Conservation (phyloP, 1,140 invertebrate genomes). For the Pseudomyrmex dendroicus region DNA sequence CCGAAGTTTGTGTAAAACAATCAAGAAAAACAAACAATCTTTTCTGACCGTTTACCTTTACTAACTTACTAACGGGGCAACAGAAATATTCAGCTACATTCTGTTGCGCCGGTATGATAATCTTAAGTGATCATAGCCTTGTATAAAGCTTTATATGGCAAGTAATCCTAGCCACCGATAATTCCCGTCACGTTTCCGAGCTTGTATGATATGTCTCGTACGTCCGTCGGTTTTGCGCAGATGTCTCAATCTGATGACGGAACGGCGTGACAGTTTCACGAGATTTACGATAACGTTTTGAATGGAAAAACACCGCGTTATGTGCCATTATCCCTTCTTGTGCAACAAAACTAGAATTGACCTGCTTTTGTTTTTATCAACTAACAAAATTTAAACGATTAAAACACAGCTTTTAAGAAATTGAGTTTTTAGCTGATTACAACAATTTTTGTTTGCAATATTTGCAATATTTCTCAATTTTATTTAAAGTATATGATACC, state of each 20-base stretch:
- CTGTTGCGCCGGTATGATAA: slow-evolving; percentile 37
- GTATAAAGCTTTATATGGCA: slow-evolving; percentile 68
- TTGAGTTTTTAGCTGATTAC: neutral
- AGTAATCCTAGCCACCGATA: slow-evolving; percentile 62
- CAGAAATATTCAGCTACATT: slow-evolving; percentile 56
- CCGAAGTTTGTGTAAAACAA: neutral
- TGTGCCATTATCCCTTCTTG: neutral
- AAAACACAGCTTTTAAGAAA: neutral
- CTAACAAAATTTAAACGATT: neutral
- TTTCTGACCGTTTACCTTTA: slow-evolving; percentile 26
- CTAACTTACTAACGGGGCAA: slow-evolving; percentile 50
- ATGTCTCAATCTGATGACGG: slow-evolving; percentile 80
- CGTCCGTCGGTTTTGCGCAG: slow-evolving; percentile 73
- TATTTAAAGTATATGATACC: slow-evolving; percentile 30
- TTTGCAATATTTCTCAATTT: neutral
- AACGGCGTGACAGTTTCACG: slow-evolving; percentile 68
- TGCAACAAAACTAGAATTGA: neutral
- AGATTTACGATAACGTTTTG: slow-evolving; percentile 56
- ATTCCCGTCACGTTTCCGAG: slow-evolving; percentile 78
- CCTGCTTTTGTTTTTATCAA: neutral
- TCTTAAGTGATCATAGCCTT: slow-evolving; percentile 72
- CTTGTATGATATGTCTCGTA: slow-evolving; percentile 75
- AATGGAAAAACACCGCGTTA: slow-evolving; percentile 39
- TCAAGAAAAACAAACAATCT: neutral
- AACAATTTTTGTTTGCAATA: neutral